These are phyloP conservation scores for Drosophila picticornis DNA, from an alignment of 2,888 invertebrate genomes.

Conservation along the genomic window DNA sequence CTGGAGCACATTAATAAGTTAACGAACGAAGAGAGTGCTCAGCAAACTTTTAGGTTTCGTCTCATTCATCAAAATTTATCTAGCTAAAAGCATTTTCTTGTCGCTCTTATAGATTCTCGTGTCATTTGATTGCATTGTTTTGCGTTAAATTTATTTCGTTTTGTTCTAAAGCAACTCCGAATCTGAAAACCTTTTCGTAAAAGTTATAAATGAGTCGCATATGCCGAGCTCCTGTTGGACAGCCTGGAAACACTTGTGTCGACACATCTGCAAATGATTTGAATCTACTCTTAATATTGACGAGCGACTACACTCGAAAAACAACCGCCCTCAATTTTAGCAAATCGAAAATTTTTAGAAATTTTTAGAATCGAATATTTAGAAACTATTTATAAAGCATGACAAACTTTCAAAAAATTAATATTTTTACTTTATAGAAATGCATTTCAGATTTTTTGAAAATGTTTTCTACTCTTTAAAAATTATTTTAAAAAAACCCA, in stretches of 20 bases:
- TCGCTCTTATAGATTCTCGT: conserved; percentile 58
- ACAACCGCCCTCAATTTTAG: not conserved
- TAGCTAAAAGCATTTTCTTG: conserved; percentile 75
- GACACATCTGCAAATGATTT: conserved; percentile 72
- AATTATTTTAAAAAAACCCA: not conserved
- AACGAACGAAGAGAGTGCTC: not conserved
- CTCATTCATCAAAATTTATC: conserved; percentile 34
- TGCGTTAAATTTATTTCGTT: conserved; percentile 30
- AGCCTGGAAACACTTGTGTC: conserved; percentile 59
- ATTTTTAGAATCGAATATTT: not conserved
- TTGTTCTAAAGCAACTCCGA: conserved; percentile 7
- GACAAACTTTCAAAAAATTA: not conserved
- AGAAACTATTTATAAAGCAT: not conserved
- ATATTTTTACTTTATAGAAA: not conserved
- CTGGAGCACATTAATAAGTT: conserved; percentile 11
- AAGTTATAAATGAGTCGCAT: conserved; percentile 70
- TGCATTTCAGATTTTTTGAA: not conserved
- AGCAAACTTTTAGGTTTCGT: conserved; percentile 19
- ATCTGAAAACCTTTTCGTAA: conserved; percentile 12
- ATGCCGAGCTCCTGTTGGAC: conserved; percentile 26
- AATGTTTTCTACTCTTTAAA: not conserved
- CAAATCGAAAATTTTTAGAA: no score
- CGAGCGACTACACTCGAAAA: conserved; percentile 15
- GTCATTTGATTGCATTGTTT: conserved; percentile 64
- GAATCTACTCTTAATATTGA: conserved; percentile 65